Conservation (phyloP, 2,113 vertebrate species). For the Hydropotes inermis region DNA sequence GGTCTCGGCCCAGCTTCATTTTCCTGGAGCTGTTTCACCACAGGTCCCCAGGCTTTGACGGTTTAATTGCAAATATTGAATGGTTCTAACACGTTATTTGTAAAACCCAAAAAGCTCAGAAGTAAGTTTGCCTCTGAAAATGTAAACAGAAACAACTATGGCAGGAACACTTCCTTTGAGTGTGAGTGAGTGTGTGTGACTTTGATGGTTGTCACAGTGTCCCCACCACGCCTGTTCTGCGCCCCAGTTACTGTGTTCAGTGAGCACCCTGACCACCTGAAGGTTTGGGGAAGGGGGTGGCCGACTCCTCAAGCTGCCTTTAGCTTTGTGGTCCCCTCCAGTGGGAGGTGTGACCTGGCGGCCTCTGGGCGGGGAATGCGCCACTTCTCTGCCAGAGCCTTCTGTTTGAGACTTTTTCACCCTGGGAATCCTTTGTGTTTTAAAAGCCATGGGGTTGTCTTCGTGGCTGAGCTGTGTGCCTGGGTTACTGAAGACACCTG, state of each 20-base stretch:
- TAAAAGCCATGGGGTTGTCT: fast-evolving
- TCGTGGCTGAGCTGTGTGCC: fast-evolving
- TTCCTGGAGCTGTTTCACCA: not conserved
- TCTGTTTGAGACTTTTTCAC: not conserved
- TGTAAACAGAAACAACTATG: not conserved
- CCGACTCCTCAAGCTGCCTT: fast-evolving
- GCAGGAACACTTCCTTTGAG: not conserved
- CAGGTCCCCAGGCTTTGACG: not conserved
- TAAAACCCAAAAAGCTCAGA: not conserved
- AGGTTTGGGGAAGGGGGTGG: not conserved
- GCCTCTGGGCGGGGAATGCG: not conserved
- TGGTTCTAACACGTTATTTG: not conserved
- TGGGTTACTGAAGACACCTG: fast-evolving
- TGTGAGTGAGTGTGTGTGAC: fast-evolving
- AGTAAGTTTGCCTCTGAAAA: not conserved
- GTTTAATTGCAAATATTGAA: not conserved
- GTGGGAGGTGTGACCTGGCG: not conserved
- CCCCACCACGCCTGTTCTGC: not conserved
- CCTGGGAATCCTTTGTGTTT: not conserved
- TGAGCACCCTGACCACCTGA: not conserved
- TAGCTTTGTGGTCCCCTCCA: not conserved
- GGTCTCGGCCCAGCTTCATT: not conserved
- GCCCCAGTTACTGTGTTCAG: not conserved
- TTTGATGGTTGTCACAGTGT: too few relatives aligned
- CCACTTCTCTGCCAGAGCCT: not conserved